Base-by-base conservation (phyloP, 2,797 vertebrate species). In the Siniperca obscura region DNA sequence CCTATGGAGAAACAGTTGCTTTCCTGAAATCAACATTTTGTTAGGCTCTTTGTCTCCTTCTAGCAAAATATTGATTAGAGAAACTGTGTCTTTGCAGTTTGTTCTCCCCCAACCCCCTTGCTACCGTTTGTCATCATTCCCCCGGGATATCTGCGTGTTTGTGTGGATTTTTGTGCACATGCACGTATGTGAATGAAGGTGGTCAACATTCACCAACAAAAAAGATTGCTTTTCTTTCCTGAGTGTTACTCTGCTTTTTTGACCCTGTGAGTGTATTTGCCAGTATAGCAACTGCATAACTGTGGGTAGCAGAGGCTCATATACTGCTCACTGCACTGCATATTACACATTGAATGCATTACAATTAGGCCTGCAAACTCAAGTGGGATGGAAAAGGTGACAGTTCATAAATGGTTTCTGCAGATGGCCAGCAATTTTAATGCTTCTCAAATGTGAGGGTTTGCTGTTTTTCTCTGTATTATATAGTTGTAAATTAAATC, bases 21-120 rank as follows among this genome's bases (percentile, higher is more conserved):
- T 68, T 79, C 50, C 76, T 50, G 50, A 86, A 90, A 80, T 86
- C 55, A 85, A 79, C 85, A 71, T 76, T 81, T 73, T 83, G 83
- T 82, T 79, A 59, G 66, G 27, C 60, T 77, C 42, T 82, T 70
- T 65, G 67, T 80, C 66, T 82, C 89, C 82, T 67, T 88, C 77
- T 38, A 70, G 76, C 74, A 84, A 85, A 87, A 84, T 89, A 91
- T 89, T 76, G 90, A 93, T 92, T 76, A 42, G 27, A 81, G 69
- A 38, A 71, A 66, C 65, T 30, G 56, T 53, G 71, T 81, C 73
- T 73, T 48, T 70, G 74, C 40, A 68, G 56, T 83, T 67, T 82
- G 48, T 44, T 42, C 2, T 67, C 59, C 55, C 34, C 56, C 67
- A 62, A 56, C 44, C 25, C 77, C 67, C 48, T 50, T 44, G 3